A percentile compares a stretch with the other conserved stretches of the same genome.
Evolutionary conservation across 1,140 invertebrate species (phyloP).

Genomic region (Rhynchophorus ferrugineus): DNA sequence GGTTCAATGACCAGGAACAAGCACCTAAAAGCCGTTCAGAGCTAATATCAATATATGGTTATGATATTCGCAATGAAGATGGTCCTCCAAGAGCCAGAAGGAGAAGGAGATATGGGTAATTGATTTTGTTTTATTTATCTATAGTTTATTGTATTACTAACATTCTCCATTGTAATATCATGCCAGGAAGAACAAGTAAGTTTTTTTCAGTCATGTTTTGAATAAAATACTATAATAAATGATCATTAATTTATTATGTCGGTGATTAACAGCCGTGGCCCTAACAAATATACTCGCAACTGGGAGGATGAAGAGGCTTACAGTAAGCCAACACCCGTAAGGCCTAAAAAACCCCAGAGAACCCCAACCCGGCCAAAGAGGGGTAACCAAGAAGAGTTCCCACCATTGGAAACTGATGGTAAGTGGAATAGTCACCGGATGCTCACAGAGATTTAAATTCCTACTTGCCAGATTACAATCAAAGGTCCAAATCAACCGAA

Average conservation of each 20-base stretch:
- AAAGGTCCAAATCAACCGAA: slow-evolving; percentile 2
- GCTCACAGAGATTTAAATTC: too few species aligned
- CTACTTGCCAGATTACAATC: background rate
- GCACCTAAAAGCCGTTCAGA: slow-evolving; percentile 83
- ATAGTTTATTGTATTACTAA: background rate
- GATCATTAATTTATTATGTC: background rate
- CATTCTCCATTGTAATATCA: background rate
- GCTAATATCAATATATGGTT: slow-evolving; percentile 82
- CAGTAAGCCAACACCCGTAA: slow-evolving; percentile 38
- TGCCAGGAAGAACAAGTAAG: slow-evolving; percentile 2
- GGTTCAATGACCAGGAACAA: slow-evolving; percentile 71
- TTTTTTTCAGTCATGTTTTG: background rate
- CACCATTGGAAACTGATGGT: slow-evolving; percentile 18
- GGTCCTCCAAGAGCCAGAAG: slow-evolving; percentile 79
- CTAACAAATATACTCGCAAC: slow-evolving; percentile 83
- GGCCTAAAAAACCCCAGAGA: slow-evolving; percentile 7
- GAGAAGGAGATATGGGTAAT: slow-evolving; percentile 75
- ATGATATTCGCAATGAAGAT: slow-evolving; percentile 90
- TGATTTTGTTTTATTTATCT: slow-evolving; percentile 5
- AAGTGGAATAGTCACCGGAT: too few species aligned
- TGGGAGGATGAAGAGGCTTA: slow-evolving; percentile 91
- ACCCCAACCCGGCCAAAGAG: background rate
- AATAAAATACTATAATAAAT: background rate
- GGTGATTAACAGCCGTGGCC: slow-evolving; percentile 60
- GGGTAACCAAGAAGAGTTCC: slow-evolving; percentile 29